Evolutionary conservation across 2,888 invertebrate species (phyloP).

Genomic region (Dryadula phaetusa): DNA sequence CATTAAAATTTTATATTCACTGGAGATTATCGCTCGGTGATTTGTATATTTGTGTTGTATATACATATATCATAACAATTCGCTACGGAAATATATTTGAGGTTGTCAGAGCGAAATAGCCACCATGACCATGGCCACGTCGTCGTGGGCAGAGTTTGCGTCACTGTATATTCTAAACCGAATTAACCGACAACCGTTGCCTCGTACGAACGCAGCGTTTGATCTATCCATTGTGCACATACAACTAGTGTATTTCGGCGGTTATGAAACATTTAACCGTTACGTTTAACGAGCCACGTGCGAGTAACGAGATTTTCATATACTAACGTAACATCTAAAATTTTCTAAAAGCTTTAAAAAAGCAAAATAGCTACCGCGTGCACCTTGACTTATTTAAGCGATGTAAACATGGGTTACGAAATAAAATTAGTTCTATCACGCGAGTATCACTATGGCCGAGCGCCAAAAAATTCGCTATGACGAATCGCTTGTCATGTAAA

Average conservation of each 20-base stretch:
- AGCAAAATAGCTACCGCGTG: constrained; percentile 34
- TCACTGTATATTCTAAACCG: constrained; percentile 33
- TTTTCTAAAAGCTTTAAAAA: constrained; percentile 22
- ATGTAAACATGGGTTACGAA: constrained; percentile 77
- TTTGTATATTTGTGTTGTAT: constrained; percentile 8
- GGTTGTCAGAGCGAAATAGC: constrained; percentile 32
- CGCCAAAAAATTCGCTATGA: constrained; percentile 67
- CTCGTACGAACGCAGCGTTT: constrained; percentile 30
- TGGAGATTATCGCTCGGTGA: neutral
- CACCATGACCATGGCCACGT: constrained; percentile 18
- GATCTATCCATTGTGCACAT: constrained; percentile 17
- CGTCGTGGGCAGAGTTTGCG: constrained; percentile 41
- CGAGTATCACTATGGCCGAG: constrained; percentile 60
- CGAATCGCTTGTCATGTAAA: constrained; percentile 63
- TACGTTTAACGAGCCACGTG: constrained; percentile 8
- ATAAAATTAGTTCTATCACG: constrained; percentile 68
- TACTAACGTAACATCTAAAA: neutral
- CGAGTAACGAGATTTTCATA: neutral
- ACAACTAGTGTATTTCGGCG: neutral
- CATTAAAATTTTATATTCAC: constrained; percentile 9
- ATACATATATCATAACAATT: constrained; percentile 20
- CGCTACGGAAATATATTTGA: constrained; percentile 21
- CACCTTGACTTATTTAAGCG: constrained; percentile 71
- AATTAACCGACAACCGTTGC: constrained; percentile 27
- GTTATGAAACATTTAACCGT: neutral